phyloP scores from a whole-genome alignment of 2,797 vertebrate species.

The Rhabdomys pumilio region DNA sequence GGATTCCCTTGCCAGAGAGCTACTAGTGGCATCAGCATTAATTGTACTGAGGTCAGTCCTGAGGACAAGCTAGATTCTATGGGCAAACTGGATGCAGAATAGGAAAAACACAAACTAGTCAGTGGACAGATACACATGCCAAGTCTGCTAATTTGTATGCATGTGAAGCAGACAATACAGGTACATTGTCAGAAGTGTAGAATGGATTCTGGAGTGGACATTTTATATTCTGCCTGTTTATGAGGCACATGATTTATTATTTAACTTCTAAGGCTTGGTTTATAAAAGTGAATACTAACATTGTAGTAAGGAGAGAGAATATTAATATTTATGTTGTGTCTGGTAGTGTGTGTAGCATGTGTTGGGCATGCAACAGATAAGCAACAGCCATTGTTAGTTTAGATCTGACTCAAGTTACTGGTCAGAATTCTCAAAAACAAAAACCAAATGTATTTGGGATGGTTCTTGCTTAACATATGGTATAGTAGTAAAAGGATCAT shows the following conservation, averaged over 20 bases:
- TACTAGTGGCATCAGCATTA: not conserved
- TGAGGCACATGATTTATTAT: not conserved
- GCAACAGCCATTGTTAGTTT: not conserved
- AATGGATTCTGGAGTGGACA: not conserved
- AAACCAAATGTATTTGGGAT: not conserved
- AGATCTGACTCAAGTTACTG: not conserved
- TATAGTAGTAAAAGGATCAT: not conserved
- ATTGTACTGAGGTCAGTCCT: not conserved
- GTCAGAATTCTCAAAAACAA: not conserved
- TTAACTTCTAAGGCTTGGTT: slow-evolving; percentile 52
- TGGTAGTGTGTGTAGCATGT: not conserved
- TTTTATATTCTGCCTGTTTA: not conserved
- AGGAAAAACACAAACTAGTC: not conserved
- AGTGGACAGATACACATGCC: not conserved
- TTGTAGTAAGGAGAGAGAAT: not conserved
- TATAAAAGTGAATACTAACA: not conserved
- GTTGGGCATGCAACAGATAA: not conserved
- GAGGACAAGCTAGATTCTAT: not conserved
- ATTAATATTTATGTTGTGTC: not conserved
- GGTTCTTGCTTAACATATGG: slow-evolving; percentile 4
- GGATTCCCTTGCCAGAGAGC: not conserved
- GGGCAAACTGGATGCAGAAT: not conserved
- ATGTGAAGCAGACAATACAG: not conserved
- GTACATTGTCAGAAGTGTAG: not conserved
- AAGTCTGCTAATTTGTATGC: not conserved